phyloP scores from a whole-genome alignment of 1,140 invertebrate genomes.

The Leptopilina boulardi region DNA sequence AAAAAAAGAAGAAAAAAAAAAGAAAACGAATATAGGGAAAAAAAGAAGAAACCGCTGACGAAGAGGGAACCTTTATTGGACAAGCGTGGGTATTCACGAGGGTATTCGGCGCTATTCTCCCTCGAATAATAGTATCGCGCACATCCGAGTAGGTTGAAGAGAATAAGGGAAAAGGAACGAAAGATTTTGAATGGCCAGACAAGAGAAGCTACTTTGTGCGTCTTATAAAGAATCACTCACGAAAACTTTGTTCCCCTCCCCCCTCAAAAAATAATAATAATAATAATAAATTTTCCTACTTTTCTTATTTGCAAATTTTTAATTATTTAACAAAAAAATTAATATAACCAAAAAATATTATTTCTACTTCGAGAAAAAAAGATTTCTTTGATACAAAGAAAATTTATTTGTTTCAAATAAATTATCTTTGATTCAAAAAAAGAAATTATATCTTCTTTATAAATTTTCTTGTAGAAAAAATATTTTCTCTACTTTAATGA shows the following conservation, averaged over 20 bases:
- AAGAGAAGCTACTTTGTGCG: constrained; percentile 24
- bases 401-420: no score
- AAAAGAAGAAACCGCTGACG: constrained; percentile 17
- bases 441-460: no score
- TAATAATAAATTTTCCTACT: background rate
- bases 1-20: background rate
- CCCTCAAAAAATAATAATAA: background rate
- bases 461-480: no score
- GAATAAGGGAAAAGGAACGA: constrained; percentile 23
- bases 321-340: background rate
- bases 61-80: constrained; percentile 27
- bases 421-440: no score
- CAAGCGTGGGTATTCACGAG: constrained; percentile 27
- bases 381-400: no score
- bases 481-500: no score
- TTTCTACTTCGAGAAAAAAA: no score
- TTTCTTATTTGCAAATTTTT: background rate
- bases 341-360: no score
- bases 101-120: constrained; percentile 27
- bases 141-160: constrained; percentile 27
- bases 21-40: background rate
- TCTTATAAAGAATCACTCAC: background rate
- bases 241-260: constrained; percentile 8
- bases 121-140: constrained; percentile 25
- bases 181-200: constrained; percentile 28